A percentile compares a stretch with the other conserved stretches of the same genome.
phyloP scores from a whole-genome alignment of 2,797 vertebrate species.

The Halcyon badia region DNA sequence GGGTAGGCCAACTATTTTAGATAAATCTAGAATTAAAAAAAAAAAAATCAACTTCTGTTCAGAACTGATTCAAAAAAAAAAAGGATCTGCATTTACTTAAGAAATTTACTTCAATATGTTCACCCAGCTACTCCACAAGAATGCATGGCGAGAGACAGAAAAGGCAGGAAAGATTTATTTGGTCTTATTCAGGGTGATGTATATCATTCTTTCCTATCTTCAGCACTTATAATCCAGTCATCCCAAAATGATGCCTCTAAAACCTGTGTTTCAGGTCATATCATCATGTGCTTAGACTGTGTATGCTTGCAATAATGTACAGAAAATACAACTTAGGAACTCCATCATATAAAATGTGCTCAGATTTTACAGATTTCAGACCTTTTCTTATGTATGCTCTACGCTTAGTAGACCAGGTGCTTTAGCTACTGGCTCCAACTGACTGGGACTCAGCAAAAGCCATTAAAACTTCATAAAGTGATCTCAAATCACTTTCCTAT shows the following conservation, averaged over 20 bases:
- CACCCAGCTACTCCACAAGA: background rate
- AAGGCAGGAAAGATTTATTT: background rate
- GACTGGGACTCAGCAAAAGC: background rate
- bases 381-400: background rate
- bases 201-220: slow-evolving; percentile 25
- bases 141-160: background rate
- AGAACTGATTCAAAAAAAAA: background rate
- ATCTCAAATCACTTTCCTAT: slow-evolving; percentile 4
- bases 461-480: slow-evolving; percentile 15
- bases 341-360: background rate
- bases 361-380: background rate
- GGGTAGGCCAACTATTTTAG: background rate
- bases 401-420: background rate
- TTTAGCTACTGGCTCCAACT: background rate
- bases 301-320: background rate
- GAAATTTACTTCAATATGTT: background rate
- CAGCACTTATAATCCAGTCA: slow-evolving; percentile 7
- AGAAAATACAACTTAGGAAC: background rate
- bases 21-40: background rate
- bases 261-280: background rate
- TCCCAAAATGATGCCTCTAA: slow-evolving; percentile 29
- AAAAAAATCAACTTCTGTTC: background rate
- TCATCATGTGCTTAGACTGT: background rate
- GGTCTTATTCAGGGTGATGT: background rate
- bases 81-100: background rate